Conservation (phyloP, 2,797 vertebrate species). For the Artibeus lituratus region DNA sequence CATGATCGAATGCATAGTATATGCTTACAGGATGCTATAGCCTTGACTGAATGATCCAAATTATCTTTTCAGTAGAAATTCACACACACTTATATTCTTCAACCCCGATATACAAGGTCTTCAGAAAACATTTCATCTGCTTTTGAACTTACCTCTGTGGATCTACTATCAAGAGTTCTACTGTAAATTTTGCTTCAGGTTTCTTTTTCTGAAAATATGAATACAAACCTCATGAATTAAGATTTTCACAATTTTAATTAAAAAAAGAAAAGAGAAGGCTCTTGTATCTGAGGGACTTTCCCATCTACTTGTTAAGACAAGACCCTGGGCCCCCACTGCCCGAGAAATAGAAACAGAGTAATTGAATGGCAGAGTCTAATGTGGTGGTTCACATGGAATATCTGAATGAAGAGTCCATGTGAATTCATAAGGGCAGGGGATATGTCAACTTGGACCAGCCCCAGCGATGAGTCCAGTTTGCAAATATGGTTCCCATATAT, state of each 20-base stretch:
- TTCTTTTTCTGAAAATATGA: too few species aligned
- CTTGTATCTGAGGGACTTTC: not conserved
- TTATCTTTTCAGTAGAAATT: not conserved
- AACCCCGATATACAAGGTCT: not conserved
- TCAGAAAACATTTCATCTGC: not conserved
- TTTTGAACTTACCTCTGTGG: not conserved
- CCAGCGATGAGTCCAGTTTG: not conserved
- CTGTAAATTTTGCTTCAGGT: too few species aligned
- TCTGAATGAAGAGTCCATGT: not conserved
- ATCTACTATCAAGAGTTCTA: not conserved
- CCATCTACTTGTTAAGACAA: not conserved
- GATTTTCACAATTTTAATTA: too few species aligned
- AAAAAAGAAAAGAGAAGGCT: not conserved
- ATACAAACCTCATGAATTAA: too few species aligned
- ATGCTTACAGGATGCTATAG: not conserved
- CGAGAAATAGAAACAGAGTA: not conserved
- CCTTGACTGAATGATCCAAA: not conserved
- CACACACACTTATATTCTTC: not conserved
- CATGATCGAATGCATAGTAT: not conserved
- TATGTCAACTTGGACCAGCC: not conserved
- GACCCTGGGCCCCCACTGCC: fast-evolving
- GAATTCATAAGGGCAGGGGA: not conserved
- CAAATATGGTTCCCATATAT: not conserved
- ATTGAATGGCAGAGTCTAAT: not conserved
- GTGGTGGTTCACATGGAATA: not conserved